Percentiles rank a stretch among this genome's conserved stretches.
Evolutionary conservation across 2,888 invertebrate genomes (phyloP).

Genomic region (Blera fallax): DNA sequence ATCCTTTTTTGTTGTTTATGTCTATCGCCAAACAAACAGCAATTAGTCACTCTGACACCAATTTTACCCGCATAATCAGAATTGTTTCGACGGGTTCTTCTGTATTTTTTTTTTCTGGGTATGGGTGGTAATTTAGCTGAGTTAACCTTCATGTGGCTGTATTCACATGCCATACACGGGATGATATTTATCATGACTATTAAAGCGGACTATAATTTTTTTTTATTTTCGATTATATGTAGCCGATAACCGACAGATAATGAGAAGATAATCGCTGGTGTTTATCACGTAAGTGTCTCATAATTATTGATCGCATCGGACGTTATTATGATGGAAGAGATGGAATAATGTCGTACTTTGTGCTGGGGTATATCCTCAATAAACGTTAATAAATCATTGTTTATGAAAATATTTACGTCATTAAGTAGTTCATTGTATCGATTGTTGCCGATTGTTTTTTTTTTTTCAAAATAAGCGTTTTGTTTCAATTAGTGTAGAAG

Average conservation of each 20-base stretch:
- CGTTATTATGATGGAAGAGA: background rate
- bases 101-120: background rate
- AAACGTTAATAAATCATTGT: background rate
- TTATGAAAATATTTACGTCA: background rate
- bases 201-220: background rate
- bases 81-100: background rate
- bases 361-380: background rate
- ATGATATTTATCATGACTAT: background rate
- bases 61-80: background rate
- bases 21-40: conserved; percentile 6
- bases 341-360: background rate
- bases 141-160: conserved; percentile 3
- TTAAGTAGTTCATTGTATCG: background rate
- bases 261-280: conserved; percentile 20
- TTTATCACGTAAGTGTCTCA: conserved; percentile 2
- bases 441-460: background rate
- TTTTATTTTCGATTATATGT: background rate
- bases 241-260: conserved; percentile 6
- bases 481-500: too few relatives aligned
- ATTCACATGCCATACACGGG: conserved; percentile 4
- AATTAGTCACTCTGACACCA: conserved; percentile 20
- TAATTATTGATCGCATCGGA: background rate
- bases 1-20: background rate
- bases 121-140: background rate
- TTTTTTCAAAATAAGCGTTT: too few relatives aligned